A percentile compares a stretch with the other conserved stretches of the same genome.
Evolutionary conservation across 2,888 invertebrate genomes (phyloP).

Genomic region (Xestoiulus laeticollis): DNA sequence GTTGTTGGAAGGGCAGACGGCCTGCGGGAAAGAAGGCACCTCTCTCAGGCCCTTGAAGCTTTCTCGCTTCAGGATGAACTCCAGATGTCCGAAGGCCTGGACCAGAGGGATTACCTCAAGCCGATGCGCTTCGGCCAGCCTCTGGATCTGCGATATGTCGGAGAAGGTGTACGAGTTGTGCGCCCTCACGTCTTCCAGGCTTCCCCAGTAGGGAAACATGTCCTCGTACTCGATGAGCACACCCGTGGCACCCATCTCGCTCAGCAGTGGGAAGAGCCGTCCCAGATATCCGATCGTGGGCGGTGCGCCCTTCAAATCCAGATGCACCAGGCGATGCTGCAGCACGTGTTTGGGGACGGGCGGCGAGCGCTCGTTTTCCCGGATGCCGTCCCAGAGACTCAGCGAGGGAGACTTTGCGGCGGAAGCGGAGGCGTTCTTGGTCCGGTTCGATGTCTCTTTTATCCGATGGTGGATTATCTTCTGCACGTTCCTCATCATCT

Average conservation of each 20-base stretch:
- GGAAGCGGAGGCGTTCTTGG: not conserved
- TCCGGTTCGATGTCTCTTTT: not conserved
- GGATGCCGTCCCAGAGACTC: not conserved
- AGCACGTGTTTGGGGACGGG: not conserved
- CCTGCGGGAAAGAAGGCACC: slow-evolving; percentile 69
- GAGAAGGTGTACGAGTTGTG: slow-evolving; percentile 73
- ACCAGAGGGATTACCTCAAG: slow-evolving; percentile 80
- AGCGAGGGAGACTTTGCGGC: not conserved
- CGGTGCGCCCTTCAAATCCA: slow-evolving; percentile 69
- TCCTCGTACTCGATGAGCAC: slow-evolving; percentile 86
- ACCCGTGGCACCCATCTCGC: slow-evolving; percentile 77
- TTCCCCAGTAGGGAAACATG: slow-evolving; percentile 80
- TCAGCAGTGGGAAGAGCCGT: slow-evolving; percentile 72
- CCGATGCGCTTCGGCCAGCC: slow-evolving; percentile 71
- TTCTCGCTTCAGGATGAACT: slow-evolving; percentile 78
- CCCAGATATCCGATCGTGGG: slow-evolving; percentile 64
- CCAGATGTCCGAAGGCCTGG: slow-evolving; percentile 88
- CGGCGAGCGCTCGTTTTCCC: not conserved
- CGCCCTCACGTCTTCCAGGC: slow-evolving; percentile 71
- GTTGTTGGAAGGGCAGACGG: slow-evolving; percentile 76
- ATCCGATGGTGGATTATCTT: slow-evolving; percentile 47
- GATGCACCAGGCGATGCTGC: slow-evolving; percentile 63
- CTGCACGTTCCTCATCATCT: slow-evolving; percentile 43
- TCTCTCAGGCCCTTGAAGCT: slow-evolving; percentile 76
- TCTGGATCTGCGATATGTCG: slow-evolving; percentile 74